Conservation (phyloP, 2,113 vertebrate genomes). For the Aldabrachelys gigantea region DNA sequence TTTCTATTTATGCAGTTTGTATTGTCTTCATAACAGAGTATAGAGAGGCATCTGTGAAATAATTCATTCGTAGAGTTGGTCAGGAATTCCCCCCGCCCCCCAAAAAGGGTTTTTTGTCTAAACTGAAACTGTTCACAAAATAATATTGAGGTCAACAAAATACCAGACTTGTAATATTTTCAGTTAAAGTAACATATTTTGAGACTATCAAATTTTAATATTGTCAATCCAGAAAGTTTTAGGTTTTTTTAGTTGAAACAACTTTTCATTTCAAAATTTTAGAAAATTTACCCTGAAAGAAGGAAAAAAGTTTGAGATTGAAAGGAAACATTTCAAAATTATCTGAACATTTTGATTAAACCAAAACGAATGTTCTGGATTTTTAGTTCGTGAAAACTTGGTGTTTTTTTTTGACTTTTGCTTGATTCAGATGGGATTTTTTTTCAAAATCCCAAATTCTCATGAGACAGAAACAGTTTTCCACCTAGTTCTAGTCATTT, state of each 20-base stretch:
- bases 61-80: conserved; percentile 15
- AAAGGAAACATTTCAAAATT: neutral
- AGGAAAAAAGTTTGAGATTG: neutral
- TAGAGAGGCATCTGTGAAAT: neutral
- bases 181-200: neutral
- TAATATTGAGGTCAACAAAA: neutral
- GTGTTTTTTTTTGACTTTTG: neutral
- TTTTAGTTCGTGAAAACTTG: neutral
- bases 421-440: neutral
- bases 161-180: neutral
- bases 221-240: neutral
- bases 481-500: neutral
- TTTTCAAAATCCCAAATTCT: neutral
- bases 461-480: too few relatives aligned
- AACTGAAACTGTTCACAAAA: neutral
- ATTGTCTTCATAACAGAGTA: neutral
- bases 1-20: neutral
- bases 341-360: neutral
- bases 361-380: neutral
- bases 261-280: neutral
- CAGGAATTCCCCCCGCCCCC: neutral
- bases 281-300: too few relatives aligned
- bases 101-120: neutral
- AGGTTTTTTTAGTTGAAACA: neutral
- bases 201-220: neutral